These are phyloP conservation scores for Agapornis canus DNA, from an alignment of 2,797 vertebrate species.

Conservation along the genomic window DNA sequence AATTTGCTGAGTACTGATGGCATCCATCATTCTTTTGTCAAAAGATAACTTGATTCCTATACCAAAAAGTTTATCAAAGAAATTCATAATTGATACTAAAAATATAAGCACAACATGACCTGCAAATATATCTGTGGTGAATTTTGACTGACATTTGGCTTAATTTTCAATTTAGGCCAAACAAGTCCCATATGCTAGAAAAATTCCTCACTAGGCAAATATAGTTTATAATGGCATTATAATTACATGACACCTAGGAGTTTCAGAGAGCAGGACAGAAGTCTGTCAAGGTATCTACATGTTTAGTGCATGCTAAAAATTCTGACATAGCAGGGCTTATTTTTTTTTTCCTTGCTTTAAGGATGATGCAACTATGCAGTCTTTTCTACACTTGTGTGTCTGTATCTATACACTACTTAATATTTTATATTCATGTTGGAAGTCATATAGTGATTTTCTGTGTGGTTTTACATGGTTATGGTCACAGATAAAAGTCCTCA, in stretches of 20 bases:
- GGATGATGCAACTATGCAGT: neutral
- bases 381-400: neutral
- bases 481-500: neutral
- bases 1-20: neutral
- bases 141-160: neutral
- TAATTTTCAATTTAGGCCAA: neutral
- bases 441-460: neutral
- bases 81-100: neutral
- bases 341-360: neutral
- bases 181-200: neutral
- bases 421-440: neutral
- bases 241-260: neutral
- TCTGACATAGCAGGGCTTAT: neutral
- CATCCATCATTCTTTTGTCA: slow-evolving; percentile 33
- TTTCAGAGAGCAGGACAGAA: neutral
- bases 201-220: neutral
- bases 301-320: neutral
- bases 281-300: neutral
- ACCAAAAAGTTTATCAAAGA: neutral
- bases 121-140: neutral
- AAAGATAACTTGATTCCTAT: neutral
- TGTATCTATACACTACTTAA: neutral
- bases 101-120: neutral
- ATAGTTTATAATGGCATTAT: neutral
- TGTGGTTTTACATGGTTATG: neutral